Evolutionary conservation across 2,113 vertebrate genomes (phyloP), one percentile per base, ranked within the genome.

Genomic region (Brachyhypopomus gauderio): DNA sequence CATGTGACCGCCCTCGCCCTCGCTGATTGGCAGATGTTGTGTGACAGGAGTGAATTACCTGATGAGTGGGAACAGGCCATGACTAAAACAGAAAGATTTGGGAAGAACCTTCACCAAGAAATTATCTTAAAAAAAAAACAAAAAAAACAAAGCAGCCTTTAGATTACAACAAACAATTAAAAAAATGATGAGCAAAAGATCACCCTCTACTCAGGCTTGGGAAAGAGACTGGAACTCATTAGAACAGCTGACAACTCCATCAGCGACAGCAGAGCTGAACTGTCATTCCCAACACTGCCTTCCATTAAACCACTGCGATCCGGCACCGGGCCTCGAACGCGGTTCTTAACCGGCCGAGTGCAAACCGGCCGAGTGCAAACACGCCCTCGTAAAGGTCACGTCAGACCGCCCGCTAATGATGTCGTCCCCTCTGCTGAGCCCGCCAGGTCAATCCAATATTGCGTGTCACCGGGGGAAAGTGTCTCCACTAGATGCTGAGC

Each of bases 361-460:
- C 75, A 88, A 41, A 9, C 41, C 41, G 9, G 3, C 75, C 83
- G 85, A 77, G 77, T 84, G n/a, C 75, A 88, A 41, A 9, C 41
- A 41, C 41, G 4, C 41, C 41, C 41, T 83, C 85, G 66, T 80
- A 84, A 78, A 83, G 85, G 88, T 86, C 86, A 88, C 0, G 69
- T 80, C 79, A 76, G 78, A 83, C 81, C 58, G 17, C 83, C 76
- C 25, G 83, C 88, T 88, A 91, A 92, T 91, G 86, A 91, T 88
- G 88, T 89, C 89, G 79, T 75, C 85, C 88, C 86, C 89, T 81
- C 82, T 80, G 3, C 16, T 4, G 75, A 83, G 86, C 87, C 87
- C 81, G 81, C 81, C 79, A 86, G 90, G 90, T 90, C 88, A 91
- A 92, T 90, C 88, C 88, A 89, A 91, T 91, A 91, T 81, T 84